phyloP scores from a whole-genome alignment of 2,797 vertebrate species.

The Mastacembelus armatus region DNA sequence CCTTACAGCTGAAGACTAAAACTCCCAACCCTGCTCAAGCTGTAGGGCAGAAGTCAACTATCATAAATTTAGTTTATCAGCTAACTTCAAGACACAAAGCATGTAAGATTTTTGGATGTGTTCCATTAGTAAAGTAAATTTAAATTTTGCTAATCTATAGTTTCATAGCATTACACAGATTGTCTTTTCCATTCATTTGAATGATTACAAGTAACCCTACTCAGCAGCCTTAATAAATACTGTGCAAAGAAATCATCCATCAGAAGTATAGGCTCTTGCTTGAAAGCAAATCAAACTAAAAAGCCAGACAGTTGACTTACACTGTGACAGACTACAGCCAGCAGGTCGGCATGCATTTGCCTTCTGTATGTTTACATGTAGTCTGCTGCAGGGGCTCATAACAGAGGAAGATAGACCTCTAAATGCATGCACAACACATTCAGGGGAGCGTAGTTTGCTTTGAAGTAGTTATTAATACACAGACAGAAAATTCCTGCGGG shows the following conservation, averaged over 20 bases:
- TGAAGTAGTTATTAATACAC: conserved; percentile 80
- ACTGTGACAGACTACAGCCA: conserved; percentile 41
- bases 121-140: conserved; percentile 54
- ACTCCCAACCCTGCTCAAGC: conserved; percentile 61
- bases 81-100: conserved; percentile 41
- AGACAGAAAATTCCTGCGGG: conserved; percentile 74
- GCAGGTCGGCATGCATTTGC: conserved; percentile 42
- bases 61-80: conserved; percentile 60
- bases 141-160: conserved; percentile 14
- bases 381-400: conserved; percentile 60
- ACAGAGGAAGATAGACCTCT: conserved; percentile 58
- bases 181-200: conserved; percentile 28
- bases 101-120: conserved; percentile 41
- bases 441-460: conserved; percentile 59
- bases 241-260: conserved; percentile 49
- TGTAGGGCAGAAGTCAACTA: conserved; percentile 66
- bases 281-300: conserved; percentile 55
- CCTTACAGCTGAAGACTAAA: conserved; percentile 69
- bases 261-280: conserved; percentile 24
- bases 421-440: conserved; percentile 70
- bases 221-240: conserved; percentile 42
- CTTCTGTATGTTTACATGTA: conserved; percentile 66
- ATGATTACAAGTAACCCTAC: conserved; percentile 20
- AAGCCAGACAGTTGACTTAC: conserved; percentile 39
- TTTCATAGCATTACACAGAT: conserved; percentile 40